A percentile compares a stretch with the other conserved stretches of the same genome.
Evolutionary conservation across 2,888 invertebrate species (phyloP).

Genomic region (Clanis bilineata): DNA sequence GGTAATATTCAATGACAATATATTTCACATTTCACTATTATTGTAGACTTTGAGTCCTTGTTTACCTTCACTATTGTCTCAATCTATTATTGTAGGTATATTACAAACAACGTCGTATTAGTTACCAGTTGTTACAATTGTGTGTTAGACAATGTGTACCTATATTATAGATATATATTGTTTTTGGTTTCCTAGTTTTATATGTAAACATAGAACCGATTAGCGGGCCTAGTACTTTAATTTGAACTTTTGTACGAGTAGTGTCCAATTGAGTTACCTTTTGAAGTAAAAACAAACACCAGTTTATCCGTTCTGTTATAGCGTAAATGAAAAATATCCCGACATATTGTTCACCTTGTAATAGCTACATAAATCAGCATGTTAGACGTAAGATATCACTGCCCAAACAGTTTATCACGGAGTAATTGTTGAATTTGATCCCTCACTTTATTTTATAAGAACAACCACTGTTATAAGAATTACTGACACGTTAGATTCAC

Average conservation of each 20-base stretch:
- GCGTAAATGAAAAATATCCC: conserved; percentile 46
- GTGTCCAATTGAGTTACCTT: conserved; percentile 49
- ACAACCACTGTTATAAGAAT: conserved; percentile 72
- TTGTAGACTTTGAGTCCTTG: conserved; percentile 49
- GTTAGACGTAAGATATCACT: conserved; percentile 68
- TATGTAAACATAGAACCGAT: conserved; percentile 58
- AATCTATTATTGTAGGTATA: conserved; percentile 49
- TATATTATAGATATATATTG: conserved; percentile 49
- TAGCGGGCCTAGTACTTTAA: conserved; percentile 71
- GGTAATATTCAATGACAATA: conserved; percentile 51
- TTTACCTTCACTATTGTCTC: conserved; percentile 60
- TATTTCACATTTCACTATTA: conserved; percentile 49
- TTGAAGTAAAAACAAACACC: conserved; percentile 51
- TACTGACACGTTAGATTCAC: conserved; percentile 82
- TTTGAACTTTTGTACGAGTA: conserved; percentile 58
- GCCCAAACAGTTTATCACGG: conserved; percentile 61
- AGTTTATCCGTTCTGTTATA: conserved; percentile 50
- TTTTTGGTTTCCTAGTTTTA: conserved; percentile 67
- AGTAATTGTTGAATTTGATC: conserved; percentile 54
- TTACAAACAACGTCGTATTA: conserved; percentile 54
- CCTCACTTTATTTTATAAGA: conserved; percentile 60
- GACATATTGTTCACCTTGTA: conserved; percentile 54
- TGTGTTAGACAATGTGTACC: conserved; percentile 61
- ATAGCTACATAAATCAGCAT: conserved; percentile 64
- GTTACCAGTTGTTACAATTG: conserved; percentile 61